Evolutionary conservation across 2,113 vertebrate genomes (phyloP).

Genomic region (Pterocles burchelli): DNA sequence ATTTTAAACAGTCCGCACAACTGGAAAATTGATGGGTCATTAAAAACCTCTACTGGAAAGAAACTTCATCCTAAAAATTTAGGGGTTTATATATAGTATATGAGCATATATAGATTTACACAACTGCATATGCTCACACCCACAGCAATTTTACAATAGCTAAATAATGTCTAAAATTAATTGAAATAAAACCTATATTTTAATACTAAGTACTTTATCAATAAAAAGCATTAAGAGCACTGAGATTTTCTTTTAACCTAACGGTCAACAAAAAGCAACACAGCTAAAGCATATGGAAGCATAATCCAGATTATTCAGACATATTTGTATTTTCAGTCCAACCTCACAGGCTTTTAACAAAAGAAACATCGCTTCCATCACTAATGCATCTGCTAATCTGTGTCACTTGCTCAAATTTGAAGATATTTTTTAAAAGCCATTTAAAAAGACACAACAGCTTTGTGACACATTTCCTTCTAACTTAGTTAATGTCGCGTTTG

Average conservation of each 20-base stretch:
- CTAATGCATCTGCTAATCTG: conserved; percentile 19
- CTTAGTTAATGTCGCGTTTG: neutral
- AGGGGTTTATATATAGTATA: neutral
- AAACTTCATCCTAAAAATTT: neutral
- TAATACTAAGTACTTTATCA: conserved; percentile 9
- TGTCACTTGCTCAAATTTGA: conserved; percentile 16
- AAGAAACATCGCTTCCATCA: conserved; percentile 51
- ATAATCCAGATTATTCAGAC: conserved; percentile 28
- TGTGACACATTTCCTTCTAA: neutral
- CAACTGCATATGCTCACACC: no score
- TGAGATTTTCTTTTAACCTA: neutral
- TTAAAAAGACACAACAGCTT: neutral
- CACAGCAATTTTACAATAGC: neutral
- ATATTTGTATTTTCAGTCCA: conserved; percentile 7
- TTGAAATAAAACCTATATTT: conserved; percentile 6
- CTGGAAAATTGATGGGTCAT: conserved; percentile 26
- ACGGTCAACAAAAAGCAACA: neutral
- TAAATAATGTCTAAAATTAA: conserved; percentile 33
- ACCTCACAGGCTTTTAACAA: conserved; percentile 44
- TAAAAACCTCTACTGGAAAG: neutral
- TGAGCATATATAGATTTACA: neutral
- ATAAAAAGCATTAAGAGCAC: neutral
- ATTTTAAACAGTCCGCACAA: conserved; percentile 51
- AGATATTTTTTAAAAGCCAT: conserved; percentile 12
- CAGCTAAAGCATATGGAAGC: neutral